A percentile compares a stretch with the other conserved stretches of the same genome.
Conservation (phyloP, 2,797 vertebrate species). For the Prionace glauca region DNA sequence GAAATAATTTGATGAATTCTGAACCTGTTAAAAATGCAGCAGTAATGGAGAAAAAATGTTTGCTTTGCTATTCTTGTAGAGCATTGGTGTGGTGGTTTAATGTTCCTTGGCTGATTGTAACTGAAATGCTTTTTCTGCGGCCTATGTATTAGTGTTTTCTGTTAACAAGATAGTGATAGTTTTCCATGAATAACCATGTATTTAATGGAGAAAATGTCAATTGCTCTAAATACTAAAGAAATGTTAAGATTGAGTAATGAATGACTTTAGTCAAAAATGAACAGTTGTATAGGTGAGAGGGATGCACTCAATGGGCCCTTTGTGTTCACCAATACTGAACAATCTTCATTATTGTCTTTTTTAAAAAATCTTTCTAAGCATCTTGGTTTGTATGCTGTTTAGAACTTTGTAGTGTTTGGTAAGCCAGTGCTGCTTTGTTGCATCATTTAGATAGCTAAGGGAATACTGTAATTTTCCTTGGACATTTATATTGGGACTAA, state of each 20-base stretch:
- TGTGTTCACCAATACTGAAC: background rate
- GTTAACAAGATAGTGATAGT: conserved; percentile 23
- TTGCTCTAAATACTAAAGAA: background rate
- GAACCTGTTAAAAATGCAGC: conserved; percentile 16
- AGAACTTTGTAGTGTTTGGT: background rate
- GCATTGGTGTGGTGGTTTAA: conserved; percentile 3
- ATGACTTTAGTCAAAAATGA: background rate
- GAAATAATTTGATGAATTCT: background rate
- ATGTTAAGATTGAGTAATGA: background rate
- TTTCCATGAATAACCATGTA: conserved; percentile 32
- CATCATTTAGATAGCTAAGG: background rate
- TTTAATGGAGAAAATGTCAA: background rate
- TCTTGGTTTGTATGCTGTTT: background rate
- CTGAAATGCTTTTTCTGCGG: background rate
- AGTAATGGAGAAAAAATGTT: conserved; percentile 20
- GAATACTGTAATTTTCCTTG: background rate
- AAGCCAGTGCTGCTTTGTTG: background rate
- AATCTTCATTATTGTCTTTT: conserved; percentile 16
- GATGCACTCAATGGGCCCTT: background rate
- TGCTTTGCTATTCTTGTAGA: background rate
- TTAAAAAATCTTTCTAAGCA: background rate
- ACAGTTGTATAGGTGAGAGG: background rate
- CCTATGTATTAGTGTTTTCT: conserved; percentile 19
- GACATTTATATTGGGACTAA: background rate
- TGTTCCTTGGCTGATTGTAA: conserved; percentile 30